These are phyloP conservation scores for Anoplophora glabripennis DNA, from an alignment of 1,140 invertebrate species.

Conservation along the genomic window DNA sequence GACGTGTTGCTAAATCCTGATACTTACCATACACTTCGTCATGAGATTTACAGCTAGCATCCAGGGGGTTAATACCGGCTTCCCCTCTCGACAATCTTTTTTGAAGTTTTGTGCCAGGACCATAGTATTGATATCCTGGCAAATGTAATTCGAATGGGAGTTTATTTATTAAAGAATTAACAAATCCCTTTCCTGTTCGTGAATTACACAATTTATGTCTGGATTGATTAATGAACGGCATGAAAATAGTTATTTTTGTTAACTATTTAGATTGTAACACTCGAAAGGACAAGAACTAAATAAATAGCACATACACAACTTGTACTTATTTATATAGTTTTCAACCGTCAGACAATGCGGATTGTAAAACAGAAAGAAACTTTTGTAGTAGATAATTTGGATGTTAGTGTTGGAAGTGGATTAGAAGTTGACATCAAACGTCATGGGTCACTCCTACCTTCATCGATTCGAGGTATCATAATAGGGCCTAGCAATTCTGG, in stretches of 20 bases:
- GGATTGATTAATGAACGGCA: too few species aligned
- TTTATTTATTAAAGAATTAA: constrained; percentile 37
- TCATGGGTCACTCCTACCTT: too few species aligned
- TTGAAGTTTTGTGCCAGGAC: constrained; percentile 50
- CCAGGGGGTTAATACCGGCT: constrained; percentile 49
- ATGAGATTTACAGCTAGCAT: constrained; percentile 50
- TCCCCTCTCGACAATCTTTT: constrained; percentile 48
- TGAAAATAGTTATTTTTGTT: too few species aligned
- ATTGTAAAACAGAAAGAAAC: constrained; percentile 3
- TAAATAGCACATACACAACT: neutral
- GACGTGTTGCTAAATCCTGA: constrained; percentile 41
- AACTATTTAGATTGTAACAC: too few species aligned
- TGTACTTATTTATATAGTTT: neutral
- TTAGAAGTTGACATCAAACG: too few species aligned
- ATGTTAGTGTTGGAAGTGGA: neutral
- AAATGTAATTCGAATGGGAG: constrained; percentile 51
- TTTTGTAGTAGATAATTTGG: constrained; percentile 7
- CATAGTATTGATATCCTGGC: constrained; percentile 51
- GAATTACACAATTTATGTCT: too few species aligned
- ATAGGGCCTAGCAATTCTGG: neutral
- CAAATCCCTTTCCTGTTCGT: neutral
- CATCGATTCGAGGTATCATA: neutral
- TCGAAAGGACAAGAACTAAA: too few species aligned
- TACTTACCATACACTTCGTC: constrained; percentile 49
- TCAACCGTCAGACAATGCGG: neutral